These are phyloP conservation scores for Eustalomyia histrio DNA, from an alignment of 2,888 invertebrate species.

Conservation along the genomic window DNA sequence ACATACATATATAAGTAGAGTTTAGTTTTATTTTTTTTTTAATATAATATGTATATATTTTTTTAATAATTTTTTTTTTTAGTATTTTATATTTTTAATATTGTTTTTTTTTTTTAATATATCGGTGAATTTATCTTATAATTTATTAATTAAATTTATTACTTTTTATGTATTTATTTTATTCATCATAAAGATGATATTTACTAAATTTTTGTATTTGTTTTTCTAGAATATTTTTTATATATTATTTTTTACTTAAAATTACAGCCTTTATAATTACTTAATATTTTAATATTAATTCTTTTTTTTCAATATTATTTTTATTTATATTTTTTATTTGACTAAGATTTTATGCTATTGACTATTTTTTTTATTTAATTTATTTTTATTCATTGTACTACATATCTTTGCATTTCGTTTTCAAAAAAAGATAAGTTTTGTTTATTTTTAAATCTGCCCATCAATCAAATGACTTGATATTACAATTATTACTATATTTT, in stretches of 20 bases:
- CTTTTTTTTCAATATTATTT: conserved; percentile 49
- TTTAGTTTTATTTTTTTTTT: conserved; percentile 61
- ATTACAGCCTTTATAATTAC: conserved; percentile 79
- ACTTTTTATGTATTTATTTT: conserved; percentile 34
- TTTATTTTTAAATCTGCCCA: conserved; percentile 15
- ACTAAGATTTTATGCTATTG: conserved; percentile 33
- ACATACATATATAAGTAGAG: conserved; percentile 67
- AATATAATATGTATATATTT: conserved; percentile 53
- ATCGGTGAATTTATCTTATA: conserved; percentile 59
- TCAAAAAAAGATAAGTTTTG: conserved; percentile 43
- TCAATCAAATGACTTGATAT: conserved; percentile 26
- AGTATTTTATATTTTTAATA: conserved; percentile 58
- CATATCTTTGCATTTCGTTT: conserved; percentile 71
- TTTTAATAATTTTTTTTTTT: conserved; percentile 43
- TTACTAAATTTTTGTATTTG: conserved; percentile 58
- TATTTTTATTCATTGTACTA: conserved; percentile 73
- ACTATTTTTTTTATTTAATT: conserved; percentile 64
- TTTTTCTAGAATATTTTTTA: conserved; percentile 58
- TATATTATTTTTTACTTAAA: conserved; percentile 75
- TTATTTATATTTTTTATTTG: conserved; percentile 53
- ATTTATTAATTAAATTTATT: conserved; percentile 32
- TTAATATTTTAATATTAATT: conserved; percentile 69
- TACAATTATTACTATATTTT: conserved; percentile 9
- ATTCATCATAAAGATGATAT: conserved; percentile 49
- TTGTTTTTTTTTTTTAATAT: conserved; percentile 46